Percentiles rank a stretch among this genome's conserved stretches.
Conservation (phyloP, 2,113 vertebrate species). For the Chlorocebus sabaeus region DNA sequence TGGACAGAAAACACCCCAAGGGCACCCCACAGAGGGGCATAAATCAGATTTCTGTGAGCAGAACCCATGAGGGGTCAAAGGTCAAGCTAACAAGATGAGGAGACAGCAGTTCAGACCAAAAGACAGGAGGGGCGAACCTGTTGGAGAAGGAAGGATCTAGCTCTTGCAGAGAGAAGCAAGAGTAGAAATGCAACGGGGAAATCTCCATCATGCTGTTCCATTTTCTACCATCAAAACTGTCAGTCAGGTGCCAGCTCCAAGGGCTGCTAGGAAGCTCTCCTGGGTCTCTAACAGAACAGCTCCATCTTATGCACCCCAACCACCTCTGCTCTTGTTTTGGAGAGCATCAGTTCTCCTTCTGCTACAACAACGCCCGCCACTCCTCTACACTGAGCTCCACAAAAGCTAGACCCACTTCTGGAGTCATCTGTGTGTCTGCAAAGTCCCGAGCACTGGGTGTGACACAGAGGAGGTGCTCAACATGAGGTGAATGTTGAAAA, state of each 20-base stretch:
- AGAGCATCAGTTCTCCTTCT: not conserved
- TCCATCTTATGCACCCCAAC: not conserved
- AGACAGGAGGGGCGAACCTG: not conserved
- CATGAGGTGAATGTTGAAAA: not conserved
- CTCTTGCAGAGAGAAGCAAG: not conserved
- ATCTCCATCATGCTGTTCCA: accelerated
- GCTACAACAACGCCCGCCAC: accelerated
- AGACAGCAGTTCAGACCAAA: not conserved
- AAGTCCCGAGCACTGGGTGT: accelerated
- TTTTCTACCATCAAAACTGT: not conserved
- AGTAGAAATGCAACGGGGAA: not conserved
- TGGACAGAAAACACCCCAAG: accelerated
- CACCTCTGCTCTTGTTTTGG: not conserved
- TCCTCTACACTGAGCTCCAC: not conserved
- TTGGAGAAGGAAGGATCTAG: not conserved
- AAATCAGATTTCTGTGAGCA: not conserved
- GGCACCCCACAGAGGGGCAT: accelerated
- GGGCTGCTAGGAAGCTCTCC: not conserved
- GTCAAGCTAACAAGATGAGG: too few relatives aligned
- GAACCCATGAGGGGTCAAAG: not conserved
- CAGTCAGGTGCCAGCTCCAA: accelerated
- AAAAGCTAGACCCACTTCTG: too few relatives aligned
- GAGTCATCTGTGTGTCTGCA: not conserved
- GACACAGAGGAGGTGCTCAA: too few relatives aligned
- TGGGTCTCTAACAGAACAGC: not conserved